phyloP scores from a whole-genome alignment of 2,888 invertebrate genomes.

The Microctonus hyperodae region DNA sequence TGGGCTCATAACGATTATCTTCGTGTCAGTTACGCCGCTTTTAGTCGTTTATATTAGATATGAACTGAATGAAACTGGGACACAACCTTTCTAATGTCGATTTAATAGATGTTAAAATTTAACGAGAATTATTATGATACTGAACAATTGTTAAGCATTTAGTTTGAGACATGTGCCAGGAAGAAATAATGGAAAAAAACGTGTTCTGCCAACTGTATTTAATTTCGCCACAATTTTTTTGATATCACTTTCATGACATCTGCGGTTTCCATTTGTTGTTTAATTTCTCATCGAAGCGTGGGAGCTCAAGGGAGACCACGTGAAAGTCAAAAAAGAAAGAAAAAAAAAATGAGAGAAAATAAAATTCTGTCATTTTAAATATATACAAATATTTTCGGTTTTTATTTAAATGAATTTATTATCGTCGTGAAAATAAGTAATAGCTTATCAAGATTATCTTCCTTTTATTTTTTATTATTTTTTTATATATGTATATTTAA shows the following conservation, averaged over 20 bases:
- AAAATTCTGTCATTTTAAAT: not conserved
- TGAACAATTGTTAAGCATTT: conserved; percentile 4
- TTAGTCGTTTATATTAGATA: not conserved
- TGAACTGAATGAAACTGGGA: conserved; percentile 15
- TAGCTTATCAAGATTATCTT: not conserved
- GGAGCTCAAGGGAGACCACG: conserved; percentile 23
- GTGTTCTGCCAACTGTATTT: not conserved
- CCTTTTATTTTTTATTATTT: not conserved
- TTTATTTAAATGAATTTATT: not conserved
- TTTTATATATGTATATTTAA: too few relatives aligned
- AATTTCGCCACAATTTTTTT: not conserved
- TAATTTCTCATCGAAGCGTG: conserved; percentile 10
- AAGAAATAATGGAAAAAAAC: not conserved
- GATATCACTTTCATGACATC: conserved; percentile 25
- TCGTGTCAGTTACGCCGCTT: conserved; percentile 2
- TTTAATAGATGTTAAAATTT: conserved; percentile 28
- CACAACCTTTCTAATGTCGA: conserved; percentile 29
- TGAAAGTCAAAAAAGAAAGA: conserved; percentile 24
- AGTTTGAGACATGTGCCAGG: not conserved
- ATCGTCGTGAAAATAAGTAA: not conserved
- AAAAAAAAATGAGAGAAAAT: not conserved
- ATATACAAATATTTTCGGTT: not conserved
- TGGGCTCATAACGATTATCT: not conserved
- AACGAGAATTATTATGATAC: conserved; percentile 4
- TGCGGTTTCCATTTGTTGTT: conserved; percentile 39